Conservation (phyloP, 2,113 vertebrate species). For the Axis porcinus region DNA sequence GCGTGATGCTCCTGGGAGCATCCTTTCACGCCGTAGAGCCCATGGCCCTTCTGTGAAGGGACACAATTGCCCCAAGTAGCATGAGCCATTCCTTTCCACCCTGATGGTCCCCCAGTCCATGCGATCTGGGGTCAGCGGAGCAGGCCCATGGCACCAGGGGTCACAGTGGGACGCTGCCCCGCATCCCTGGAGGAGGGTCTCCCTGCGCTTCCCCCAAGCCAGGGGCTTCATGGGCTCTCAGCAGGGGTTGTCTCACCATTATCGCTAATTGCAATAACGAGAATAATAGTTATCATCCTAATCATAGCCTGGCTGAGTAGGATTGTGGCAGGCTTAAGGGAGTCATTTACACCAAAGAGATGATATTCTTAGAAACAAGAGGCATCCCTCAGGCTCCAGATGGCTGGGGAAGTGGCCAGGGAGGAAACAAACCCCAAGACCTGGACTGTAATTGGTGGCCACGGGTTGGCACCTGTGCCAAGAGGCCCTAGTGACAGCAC, state of each 20-base stretch:
- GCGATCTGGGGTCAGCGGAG: neutral
- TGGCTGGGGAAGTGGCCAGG: neutral
- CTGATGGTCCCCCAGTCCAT: rapidly evolving
- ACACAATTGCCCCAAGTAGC: neutral
- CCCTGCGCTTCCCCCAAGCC: neutral
- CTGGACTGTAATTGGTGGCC: too few relatives aligned
- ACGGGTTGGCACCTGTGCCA: neutral
- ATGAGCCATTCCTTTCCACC: rapidly evolving
- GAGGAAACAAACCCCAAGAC: neutral
- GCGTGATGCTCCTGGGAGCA: rapidly evolving
- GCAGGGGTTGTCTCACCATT: rapidly evolving
- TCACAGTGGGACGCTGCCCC: rapidly evolving
- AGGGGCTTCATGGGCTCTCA: neutral
- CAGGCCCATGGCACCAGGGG: rapidly evolving
- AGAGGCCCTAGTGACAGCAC: neutral
- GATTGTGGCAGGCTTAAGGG: neutral
- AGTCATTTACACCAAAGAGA: neutral
- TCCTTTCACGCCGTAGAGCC: neutral
- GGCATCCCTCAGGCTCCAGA: neutral
- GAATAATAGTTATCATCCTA: neutral
- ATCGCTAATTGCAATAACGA: rapidly evolving
- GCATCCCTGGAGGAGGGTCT: neutral
- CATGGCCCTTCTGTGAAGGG: neutral
- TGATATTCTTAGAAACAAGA: neutral
- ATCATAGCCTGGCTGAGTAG: neutral